A percentile compares a stretch with the other conserved stretches of the same genome.
Conservation (phyloP, 2,113 vertebrate species). For the Myotis brandtii region DNA sequence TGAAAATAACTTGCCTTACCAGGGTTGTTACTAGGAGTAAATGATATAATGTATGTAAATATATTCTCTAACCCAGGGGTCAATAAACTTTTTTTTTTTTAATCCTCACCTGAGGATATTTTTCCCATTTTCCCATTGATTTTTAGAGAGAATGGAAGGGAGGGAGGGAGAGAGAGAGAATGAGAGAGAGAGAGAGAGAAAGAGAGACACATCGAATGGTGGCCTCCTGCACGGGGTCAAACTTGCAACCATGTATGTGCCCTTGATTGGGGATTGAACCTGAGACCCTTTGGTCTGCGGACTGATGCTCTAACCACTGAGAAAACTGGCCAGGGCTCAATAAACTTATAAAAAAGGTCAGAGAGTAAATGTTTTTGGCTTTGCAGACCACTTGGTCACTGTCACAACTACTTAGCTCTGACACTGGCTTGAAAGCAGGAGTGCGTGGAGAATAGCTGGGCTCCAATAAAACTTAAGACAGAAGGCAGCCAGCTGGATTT, state of each 20-base stretch:
- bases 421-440: background rate
- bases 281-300: too few relatives aligned
- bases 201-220: too few relatives aligned
- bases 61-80: background rate
- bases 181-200: too few relatives aligned
- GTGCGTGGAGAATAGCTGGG: background rate
- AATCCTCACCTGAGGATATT: too few relatives aligned
- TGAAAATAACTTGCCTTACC: background rate
- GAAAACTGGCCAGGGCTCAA: background rate
- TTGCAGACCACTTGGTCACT: background rate
- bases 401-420: background rate
- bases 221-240: too few relatives aligned
- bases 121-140: too few relatives aligned
- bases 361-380: conserved; percentile 38
- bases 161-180: too few relatives aligned
- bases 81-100: background rate
- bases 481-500: background rate
- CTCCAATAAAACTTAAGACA: background rate
- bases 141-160: too few relatives aligned
- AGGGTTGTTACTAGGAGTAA: background rate
- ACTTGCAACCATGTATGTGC: too few relatives aligned
- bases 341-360: conserved; percentile 23
- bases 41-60: background rate
- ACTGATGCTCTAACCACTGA: too few relatives aligned
- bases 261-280: too few relatives aligned